Conservation (phyloP, 1,140 invertebrate genomes). For the Mya arenaria region DNA sequence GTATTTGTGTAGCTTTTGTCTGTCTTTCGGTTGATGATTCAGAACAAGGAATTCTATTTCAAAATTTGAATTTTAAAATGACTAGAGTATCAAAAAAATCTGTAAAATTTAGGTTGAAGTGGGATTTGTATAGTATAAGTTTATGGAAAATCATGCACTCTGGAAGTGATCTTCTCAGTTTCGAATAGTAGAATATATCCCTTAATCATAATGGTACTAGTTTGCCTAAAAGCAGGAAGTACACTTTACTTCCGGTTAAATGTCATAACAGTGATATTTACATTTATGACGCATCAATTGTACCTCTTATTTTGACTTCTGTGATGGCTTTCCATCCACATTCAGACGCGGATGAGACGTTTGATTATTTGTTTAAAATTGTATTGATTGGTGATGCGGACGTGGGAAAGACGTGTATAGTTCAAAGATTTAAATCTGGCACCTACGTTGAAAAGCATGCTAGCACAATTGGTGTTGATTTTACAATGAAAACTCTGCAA, state of each 20-base stretch:
- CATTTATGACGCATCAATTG: conserved; percentile 47
- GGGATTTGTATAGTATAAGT: too few relatives aligned
- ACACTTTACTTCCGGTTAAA: conserved; percentile 31
- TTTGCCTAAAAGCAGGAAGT: conserved; percentile 3
- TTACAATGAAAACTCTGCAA: conserved; percentile 97
- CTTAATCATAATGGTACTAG: too few relatives aligned
- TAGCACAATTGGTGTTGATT: conserved; percentile 97
- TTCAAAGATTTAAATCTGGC: conserved; percentile 95
- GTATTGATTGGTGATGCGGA: conserved; percentile 81
- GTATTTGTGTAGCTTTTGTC: too few relatives aligned
- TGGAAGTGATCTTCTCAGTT: too few relatives aligned
- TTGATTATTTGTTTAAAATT: conserved; percentile 81
- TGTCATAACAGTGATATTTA: conserved; percentile 37
- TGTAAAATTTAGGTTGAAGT: too few relatives aligned
- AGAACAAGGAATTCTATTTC: too few relatives aligned
- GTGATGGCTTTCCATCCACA: conserved; percentile 66
- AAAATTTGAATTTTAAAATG: too few relatives aligned
- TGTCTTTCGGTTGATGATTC: too few relatives aligned
- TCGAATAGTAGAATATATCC: too few relatives aligned
- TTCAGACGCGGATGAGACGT: conserved; percentile 77
- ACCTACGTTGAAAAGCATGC: conserved; percentile 96
- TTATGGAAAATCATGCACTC: too few relatives aligned
- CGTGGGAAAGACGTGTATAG: conserved; percentile 82
- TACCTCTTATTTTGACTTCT: neutral
- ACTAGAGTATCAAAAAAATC: too few relatives aligned